Conservation (phyloP, 2,113 vertebrate species). For the Stigmatopora nigra region DNA sequence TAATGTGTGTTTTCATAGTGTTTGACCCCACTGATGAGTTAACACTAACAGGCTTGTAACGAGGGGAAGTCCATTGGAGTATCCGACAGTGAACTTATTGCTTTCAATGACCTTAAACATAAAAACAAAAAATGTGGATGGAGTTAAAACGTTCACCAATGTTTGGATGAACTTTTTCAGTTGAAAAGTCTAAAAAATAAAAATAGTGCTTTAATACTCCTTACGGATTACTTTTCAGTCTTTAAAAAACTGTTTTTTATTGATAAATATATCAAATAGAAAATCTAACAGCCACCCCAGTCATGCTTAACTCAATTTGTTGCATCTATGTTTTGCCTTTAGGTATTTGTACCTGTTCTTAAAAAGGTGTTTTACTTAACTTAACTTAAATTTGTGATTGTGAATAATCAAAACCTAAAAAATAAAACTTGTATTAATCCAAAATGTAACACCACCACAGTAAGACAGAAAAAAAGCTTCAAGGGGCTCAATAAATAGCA, state of each 20-base stretch:
- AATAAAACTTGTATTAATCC: neutral
- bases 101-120: neutral
- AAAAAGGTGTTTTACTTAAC: too few relatives aligned
- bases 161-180: neutral
- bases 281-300: neutral
- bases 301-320: neutral
- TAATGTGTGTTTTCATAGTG: slow-evolving; percentile 81
- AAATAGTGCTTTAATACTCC: too few relatives aligned
- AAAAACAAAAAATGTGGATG: neutral
- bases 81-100: slow-evolving; percentile 2
- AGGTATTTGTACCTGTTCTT: too few relatives aligned
- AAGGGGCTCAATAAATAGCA: slow-evolving; percentile 18
- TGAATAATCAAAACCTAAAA: neutral
- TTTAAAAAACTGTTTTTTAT: too few relatives aligned
- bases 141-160: neutral
- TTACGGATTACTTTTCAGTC: too few relatives aligned
- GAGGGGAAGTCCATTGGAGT: slow-evolving; percentile 31
- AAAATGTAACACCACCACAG: neutral
- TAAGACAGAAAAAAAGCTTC: neutral
- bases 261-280: neutral
- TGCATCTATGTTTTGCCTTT: too few relatives aligned
- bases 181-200: neutral
- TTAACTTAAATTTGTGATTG: neutral
- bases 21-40: slow-evolving; percentile 81
- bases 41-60: slow-evolving; percentile 77